These are phyloP conservation scores for Elgaria multicarinata DNA, from an alignment of 2,113 vertebrate genomes.

Conservation along the genomic window DNA sequence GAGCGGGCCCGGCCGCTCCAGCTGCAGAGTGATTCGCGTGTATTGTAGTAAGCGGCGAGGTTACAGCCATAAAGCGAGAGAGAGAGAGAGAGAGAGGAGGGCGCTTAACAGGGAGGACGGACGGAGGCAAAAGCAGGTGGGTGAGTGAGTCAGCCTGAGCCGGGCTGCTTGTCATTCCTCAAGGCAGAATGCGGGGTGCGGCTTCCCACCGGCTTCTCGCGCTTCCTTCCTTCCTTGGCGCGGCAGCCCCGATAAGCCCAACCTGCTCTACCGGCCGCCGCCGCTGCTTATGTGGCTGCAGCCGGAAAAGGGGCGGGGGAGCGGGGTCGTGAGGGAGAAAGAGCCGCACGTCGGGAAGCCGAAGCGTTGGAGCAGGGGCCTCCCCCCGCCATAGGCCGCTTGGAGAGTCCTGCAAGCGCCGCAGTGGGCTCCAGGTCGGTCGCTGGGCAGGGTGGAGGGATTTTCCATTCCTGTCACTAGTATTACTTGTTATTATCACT, in stretches of 20 bases:
- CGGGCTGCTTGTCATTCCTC: not conserved
- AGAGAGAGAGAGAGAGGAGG: too few relatives aligned
- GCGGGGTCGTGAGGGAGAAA: not conserved
- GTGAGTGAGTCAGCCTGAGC: not conserved
- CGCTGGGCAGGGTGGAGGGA: not conserved
- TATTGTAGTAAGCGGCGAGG: too few relatives aligned
- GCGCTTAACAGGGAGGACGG: not conserved
- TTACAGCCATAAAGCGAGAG: too few relatives aligned
- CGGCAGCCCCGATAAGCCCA: not conserved
- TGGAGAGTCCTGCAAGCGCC: not conserved
- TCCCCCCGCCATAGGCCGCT: not conserved
- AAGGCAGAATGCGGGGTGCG: not conserved
- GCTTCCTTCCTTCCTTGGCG: not conserved
- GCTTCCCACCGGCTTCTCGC: not conserved
- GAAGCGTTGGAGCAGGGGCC: not conserved
- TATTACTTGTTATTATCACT: too few relatives aligned
- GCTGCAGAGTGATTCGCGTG: conserved; percentile 2
- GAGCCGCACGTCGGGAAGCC: not conserved
- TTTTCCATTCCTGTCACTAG: too few relatives aligned
- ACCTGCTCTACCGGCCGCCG: too few relatives aligned
- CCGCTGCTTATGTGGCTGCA: not conserved
- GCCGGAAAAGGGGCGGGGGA: conserved; percentile 2
- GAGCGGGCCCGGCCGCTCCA: not conserved
- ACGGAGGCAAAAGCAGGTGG: not conserved
- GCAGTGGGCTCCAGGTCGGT: not conserved